phyloP scores from a whole-genome alignment of 2,797 vertebrate genomes.

The Anguilla pacifica region DNA sequence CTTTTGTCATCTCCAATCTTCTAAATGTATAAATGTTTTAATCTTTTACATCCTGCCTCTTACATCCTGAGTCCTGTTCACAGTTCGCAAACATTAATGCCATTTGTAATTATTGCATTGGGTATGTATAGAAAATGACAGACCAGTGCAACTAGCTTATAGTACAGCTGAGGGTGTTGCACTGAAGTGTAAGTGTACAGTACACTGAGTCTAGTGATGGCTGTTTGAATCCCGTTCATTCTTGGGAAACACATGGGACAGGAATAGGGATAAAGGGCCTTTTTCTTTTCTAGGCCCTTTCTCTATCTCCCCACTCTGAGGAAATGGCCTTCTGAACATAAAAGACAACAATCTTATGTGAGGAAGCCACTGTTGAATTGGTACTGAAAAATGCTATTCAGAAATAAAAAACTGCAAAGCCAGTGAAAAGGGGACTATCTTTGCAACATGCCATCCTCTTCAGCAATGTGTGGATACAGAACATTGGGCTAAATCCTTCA shows the following conservation, averaged over 20 bases:
- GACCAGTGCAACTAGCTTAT: not conserved
- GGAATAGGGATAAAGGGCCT: not conserved
- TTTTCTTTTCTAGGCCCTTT: not conserved
- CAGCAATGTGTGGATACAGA: not conserved
- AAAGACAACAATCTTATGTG: not conserved
- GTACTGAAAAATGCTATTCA: not conserved
- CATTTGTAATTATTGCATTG: not conserved
- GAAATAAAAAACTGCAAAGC: not conserved
- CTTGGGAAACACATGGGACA: not conserved
- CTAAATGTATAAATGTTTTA: not conserved
- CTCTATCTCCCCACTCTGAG: not conserved
- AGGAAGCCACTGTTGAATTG: not conserved
- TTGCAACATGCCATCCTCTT: not conserved
- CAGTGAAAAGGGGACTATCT: not conserved
- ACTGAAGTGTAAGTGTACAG: not conserved
- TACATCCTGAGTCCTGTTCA: not conserved
- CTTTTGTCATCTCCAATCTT: not conserved
- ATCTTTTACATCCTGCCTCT: not conserved
- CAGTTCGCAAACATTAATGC: not conserved
- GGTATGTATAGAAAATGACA: not conserved
- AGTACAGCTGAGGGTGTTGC: not conserved
- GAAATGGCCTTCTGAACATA: not conserved
- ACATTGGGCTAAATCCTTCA: not conserved
- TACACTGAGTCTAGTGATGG: not conserved
- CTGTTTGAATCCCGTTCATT: not conserved